Evolutionary conservation across 2,888 invertebrate species (phyloP).

Genomic region (Zhuqinia jingwanae): DNA sequence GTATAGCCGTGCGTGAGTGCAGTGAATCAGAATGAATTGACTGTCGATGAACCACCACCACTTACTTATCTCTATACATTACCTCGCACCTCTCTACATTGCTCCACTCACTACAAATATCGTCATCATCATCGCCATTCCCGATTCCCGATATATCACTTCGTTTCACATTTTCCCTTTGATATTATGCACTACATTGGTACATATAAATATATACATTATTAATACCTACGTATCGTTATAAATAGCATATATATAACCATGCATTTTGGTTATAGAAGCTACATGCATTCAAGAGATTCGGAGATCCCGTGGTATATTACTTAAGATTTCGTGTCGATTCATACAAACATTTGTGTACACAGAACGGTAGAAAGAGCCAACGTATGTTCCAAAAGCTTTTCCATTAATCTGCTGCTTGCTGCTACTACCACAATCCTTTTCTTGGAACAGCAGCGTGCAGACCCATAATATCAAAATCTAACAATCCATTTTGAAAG

Average conservation of each 20-base stretch:
- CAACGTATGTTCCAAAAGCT: neutral
- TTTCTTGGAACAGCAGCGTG: slow-evolving; percentile 49
- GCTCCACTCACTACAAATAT: neutral
- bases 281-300: too few relatives aligned
- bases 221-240: neutral
- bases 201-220: too few relatives aligned
- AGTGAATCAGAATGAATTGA: slow-evolving; percentile 53
- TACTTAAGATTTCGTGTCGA: too few relatives aligned
- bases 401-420: slow-evolving; percentile 42
- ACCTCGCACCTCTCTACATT: slow-evolving; percentile 5
- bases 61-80: slow-evolving; percentile 50
- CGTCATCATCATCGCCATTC: neutral
- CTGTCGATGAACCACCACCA: slow-evolving; percentile 54
- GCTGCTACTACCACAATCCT: slow-evolving; percentile 38
- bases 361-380: neutral
- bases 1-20: slow-evolving; percentile 42
- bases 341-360: too few relatives aligned
- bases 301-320: neutral
- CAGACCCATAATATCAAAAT: slow-evolving; percentile 23
- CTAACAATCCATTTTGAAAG: slow-evolving; percentile 32
- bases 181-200: too few relatives aligned
- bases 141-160: neutral
- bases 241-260: neutral
- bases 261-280: neutral
- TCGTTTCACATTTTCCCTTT: slow-evolving; percentile 1